Conservation (phyloP, 2,888 invertebrate species). For the Troides aeacus region DNA sequence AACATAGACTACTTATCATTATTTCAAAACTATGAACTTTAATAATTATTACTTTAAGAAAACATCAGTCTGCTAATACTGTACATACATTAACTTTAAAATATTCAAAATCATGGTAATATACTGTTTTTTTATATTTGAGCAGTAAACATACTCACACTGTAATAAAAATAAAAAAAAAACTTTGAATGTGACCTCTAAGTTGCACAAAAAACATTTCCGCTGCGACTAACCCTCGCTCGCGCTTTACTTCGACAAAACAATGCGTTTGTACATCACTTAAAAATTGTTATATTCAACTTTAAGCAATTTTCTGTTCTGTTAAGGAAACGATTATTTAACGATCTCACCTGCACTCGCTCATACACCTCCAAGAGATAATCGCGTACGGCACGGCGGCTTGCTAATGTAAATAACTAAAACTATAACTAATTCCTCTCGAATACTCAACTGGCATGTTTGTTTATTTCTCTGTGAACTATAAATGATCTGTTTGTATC, state of each 20-base stretch:
- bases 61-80: too few relatives aligned
- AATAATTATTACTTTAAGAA: too few relatives aligned
- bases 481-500: neutral
- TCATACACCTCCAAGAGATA: slow-evolving; percentile 10
- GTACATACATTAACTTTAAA: too few relatives aligned
- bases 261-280: slow-evolving; percentile 14
- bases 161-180: too few relatives aligned
- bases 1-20: too few relatives aligned
- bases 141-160: too few relatives aligned
- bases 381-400: slow-evolving; percentile 19
- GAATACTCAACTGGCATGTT: slow-evolving; percentile 12
- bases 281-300: slow-evolving; percentile 23
- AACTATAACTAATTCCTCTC: neutral
- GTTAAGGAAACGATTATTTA: slow-evolving; percentile 24
- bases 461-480: slow-evolving; percentile 1
- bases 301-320: slow-evolving; percentile 28
- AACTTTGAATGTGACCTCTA: too few relatives aligned
- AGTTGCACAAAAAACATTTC: too few relatives aligned
- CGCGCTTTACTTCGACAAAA: neutral
- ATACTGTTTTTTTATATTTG: too few relatives aligned
- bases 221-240: too few relatives aligned
- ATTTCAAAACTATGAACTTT: too few relatives aligned
- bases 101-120: too few relatives aligned
- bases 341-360: slow-evolving; percentile 17
- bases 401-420: slow-evolving; percentile 27